Conservation (phyloP, 2,113 vertebrate genomes). For the Stomatorhinus ivindoensis region DNA sequence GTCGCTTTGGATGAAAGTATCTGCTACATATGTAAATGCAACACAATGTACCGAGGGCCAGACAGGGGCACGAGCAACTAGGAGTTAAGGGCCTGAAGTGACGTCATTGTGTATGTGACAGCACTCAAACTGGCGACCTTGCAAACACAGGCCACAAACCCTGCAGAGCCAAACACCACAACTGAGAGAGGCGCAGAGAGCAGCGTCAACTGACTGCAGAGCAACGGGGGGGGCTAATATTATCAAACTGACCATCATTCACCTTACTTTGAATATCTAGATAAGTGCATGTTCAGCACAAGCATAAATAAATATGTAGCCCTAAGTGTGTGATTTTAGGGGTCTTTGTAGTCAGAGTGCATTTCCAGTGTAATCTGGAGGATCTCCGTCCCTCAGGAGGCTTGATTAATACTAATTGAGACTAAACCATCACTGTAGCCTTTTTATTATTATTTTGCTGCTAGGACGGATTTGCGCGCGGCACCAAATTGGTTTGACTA, state of each 20-base stretch:
- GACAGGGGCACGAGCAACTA: not conserved
- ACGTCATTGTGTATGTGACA: not conserved
- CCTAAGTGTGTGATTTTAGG: not conserved
- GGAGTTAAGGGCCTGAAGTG: not conserved
- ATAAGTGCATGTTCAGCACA: not conserved
- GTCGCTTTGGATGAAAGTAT: not conserved
- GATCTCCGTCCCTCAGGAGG: not conserved
- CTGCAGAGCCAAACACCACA: not conserved
- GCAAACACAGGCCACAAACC: not conserved
- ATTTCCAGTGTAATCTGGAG: not conserved
- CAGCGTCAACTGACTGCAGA: not conserved
- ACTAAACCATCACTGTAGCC: not conserved
- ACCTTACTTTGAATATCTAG: not conserved
- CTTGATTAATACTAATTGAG: not conserved
- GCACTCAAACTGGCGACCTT: not conserved
- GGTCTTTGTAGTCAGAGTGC: not conserved
- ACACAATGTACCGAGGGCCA: not conserved
- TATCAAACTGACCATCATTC: not conserved
- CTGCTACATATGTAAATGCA: not conserved
- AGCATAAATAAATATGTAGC: not conserved
- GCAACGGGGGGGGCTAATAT: not conserved
- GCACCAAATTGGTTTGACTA: not conserved
- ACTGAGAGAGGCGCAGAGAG: not conserved
- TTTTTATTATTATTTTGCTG: not conserved
- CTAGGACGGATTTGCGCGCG: not conserved